Evolutionary conservation across 1,140 invertebrate genomes (phyloP).

Genomic region (Dendrolimus kikuchii): DNA sequence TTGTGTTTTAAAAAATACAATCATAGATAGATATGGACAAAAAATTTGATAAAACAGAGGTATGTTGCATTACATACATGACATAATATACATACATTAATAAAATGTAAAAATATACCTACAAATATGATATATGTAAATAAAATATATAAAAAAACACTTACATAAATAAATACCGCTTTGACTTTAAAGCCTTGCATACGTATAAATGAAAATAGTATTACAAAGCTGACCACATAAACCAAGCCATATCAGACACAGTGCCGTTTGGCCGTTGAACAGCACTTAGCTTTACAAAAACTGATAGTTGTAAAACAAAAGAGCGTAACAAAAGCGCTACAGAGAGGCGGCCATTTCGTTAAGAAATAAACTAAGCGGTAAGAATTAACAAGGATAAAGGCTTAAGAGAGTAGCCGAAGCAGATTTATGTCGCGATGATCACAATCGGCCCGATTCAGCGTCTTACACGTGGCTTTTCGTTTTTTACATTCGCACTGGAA

Average conservation of each 20-base stretch:
- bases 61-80: no score
- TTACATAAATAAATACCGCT: no score
- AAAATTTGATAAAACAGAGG: no score
- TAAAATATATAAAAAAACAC: no score
- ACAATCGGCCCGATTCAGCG: conserved; percentile 61
- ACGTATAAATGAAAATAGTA: conserved; percentile 20
- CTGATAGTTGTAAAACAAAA: conserved; percentile 71
- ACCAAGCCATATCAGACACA: conserved; percentile 48
- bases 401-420: conserved; percentile 67
- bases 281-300: conserved; percentile 71
- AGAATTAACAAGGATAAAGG: conserved; percentile 70
- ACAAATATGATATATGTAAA: no score
- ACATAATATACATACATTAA: no score
- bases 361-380: conserved; percentile 70
- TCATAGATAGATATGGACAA: no score
- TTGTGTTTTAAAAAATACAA: no score
- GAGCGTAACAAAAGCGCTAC: conserved; percentile 55
- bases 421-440: conserved; percentile 68
- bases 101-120: no score
- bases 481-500: conserved; percentile 34
- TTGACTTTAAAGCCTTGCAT: neutral
- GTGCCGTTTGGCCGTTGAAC: conserved; percentile 62
- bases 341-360: conserved; percentile 60
- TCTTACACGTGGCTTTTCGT: conserved; percentile 45
- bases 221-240: conserved; percentile 48